Conservation (phyloP, 2,797 vertebrate species). For the Tapera naevia region DNA sequence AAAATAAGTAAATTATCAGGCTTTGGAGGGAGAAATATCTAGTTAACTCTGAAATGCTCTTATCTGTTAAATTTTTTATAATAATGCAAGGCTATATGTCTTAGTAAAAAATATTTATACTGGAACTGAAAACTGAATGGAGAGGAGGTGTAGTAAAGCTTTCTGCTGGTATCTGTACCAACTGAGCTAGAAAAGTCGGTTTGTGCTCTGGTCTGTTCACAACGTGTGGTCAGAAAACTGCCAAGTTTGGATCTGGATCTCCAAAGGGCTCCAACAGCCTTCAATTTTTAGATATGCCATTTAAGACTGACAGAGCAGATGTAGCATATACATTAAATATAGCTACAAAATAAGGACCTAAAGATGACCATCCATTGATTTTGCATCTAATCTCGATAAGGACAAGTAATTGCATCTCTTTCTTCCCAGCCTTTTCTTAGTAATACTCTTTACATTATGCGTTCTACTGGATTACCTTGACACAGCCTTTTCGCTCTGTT, state of each 20-base stretch:
- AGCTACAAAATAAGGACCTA: background rate
- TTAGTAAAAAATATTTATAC: background rate
- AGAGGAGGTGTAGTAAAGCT: background rate
- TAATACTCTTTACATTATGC: background rate
- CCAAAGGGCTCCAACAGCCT: background rate
- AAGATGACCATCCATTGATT: background rate
- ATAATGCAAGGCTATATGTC: background rate
- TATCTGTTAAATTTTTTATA: background rate
- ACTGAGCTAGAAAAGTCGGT: background rate
- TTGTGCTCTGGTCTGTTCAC: background rate
- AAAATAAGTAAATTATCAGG: background rate
- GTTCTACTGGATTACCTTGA: background rate
- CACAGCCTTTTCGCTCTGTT: background rate
- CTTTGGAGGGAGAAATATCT: fast-evolving
- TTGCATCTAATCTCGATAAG: background rate
- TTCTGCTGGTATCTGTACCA: background rate
- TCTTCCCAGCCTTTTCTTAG: background rate
- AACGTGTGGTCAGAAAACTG: background rate
- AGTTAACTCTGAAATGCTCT: background rate
- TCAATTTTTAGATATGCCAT: background rate
- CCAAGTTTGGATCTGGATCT: background rate
- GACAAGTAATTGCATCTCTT: background rate
- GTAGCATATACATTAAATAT: background rate
- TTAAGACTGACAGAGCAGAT: background rate
- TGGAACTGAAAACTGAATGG: background rate